These are phyloP conservation scores for Palaemon carinicauda DNA, from an alignment of 1,140 invertebrate species.

Conservation along the genomic window DNA sequence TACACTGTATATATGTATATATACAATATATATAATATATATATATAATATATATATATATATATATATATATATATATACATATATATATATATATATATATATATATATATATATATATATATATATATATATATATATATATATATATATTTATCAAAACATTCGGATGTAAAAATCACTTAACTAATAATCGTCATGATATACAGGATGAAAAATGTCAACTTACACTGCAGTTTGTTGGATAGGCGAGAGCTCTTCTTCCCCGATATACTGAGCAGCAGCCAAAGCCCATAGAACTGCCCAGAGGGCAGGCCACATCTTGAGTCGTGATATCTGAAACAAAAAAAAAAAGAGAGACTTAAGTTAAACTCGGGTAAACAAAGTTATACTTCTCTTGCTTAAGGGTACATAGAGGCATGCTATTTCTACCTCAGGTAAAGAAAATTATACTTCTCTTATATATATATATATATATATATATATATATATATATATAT, in stretches of 20 bases:
- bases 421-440: too few relatives aligned
- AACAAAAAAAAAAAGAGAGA: not conserved
- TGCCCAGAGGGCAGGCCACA: conserved; percentile 39
- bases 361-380: not conserved
- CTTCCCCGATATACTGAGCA: conserved; percentile 58
- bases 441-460: too few relatives aligned
- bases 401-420: too few relatives aligned
- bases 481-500: too few relatives aligned
- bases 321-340: conserved; percentile 23
- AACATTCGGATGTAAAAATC: too few relatives aligned
- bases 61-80: conserved; percentile 21
- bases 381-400: too few relatives aligned
- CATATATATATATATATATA: conserved; percentile 26
- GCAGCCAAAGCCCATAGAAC: conserved; percentile 32
- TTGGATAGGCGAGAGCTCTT: conserved; percentile 43
- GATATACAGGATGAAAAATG: too few relatives aligned
- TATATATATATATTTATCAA: not conserved
- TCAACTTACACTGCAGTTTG: conserved; percentile 58
- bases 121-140: too few relatives aligned
- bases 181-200: too few relatives aligned
- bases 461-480: too few relatives aligned
- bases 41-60: conserved; percentile 7
- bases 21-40: not conserved
- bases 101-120: conserved; percentile 13
- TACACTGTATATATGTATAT: not conserved